Percentiles rank a stretch among this genome's conserved stretches.
Conservation (phyloP, 2,888 invertebrate genomes). For the Hyalella azteca region DNA sequence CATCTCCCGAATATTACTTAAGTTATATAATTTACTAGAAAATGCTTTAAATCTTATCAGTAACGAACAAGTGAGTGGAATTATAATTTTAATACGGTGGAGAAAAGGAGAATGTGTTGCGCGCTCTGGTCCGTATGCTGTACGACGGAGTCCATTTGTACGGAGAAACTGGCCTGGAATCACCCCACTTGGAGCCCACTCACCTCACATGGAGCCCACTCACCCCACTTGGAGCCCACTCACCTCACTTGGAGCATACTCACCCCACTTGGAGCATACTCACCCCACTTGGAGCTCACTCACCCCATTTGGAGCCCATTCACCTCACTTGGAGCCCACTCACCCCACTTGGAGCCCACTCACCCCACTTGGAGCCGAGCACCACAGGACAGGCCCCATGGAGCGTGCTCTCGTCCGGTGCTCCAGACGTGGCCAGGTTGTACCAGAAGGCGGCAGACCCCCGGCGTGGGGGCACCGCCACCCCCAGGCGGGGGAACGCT, state of each 20-base stretch:
- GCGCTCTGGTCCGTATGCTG: no score
- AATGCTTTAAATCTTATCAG: no score
- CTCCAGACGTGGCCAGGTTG: constrained; percentile 64
- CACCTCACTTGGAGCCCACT: not conserved
- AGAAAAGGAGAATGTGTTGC: no score
- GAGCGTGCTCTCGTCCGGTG: constrained; percentile 63
- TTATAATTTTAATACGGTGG: no score
- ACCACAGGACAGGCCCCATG: constrained; percentile 67
- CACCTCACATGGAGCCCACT: not conserved
- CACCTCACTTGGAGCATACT: not conserved
- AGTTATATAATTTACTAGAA: no score
- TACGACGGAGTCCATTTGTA: no score
- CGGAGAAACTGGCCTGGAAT: no score
- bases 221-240: not conserved
- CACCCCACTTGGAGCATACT: not conserved
- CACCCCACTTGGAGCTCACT: not conserved
- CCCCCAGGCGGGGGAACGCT: constrained; percentile 61
- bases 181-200: not conserved
- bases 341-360: constrained; percentile 64
- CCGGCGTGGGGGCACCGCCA: constrained; percentile 60
- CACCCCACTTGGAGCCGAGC: constrained; percentile 64
- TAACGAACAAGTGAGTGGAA: no score
- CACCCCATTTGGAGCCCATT: not conserved
- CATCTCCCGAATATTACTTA: no score
- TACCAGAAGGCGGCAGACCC: constrained; percentile 65